phyloP scores from a whole-genome alignment of 2,797 vertebrate species.

The Enteromius afrohamiltoni region DNA sequence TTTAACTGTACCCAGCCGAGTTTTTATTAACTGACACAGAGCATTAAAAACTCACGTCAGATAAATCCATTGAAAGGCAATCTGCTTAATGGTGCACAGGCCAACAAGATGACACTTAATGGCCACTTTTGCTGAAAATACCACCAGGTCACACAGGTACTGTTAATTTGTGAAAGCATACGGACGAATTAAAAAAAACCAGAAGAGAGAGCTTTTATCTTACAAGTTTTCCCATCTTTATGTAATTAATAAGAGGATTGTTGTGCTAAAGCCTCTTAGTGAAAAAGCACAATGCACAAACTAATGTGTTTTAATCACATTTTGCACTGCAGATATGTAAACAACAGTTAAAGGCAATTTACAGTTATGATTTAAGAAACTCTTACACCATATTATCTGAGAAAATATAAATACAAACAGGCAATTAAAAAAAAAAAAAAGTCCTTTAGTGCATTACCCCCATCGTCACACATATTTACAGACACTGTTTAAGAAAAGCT shows the following conservation, averaged over 20 bases:
- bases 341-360: conserved; percentile 57
- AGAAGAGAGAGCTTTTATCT: conserved; percentile 12
- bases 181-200: conserved; percentile 24
- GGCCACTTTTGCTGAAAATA: conserved; percentile 34
- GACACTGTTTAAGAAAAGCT: conserved; percentile 68
- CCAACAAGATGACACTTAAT: conserved; percentile 40
- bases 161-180: conserved; percentile 19
- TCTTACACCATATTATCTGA: conserved; percentile 39
- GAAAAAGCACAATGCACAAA: conserved; percentile 53
- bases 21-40: conserved; percentile 44
- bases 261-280: conserved; percentile 41
- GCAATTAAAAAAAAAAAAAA: conserved; percentile 64
- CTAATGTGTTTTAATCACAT: conserved; percentile 55
- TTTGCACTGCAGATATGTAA: conserved; percentile 58
- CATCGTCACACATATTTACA: conserved; percentile 64
- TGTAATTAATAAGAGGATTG: conserved; percentile 34
- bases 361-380: conserved; percentile 56
- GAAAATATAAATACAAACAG: conserved; percentile 66
- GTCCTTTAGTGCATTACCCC: conserved; percentile 24
- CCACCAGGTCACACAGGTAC: conserved; percentile 11
- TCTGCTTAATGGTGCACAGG: conserved; percentile 23
- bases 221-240: conserved; percentile 16
- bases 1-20: conserved; percentile 16
- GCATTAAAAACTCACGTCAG: conserved; percentile 41
- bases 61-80: conserved; percentile 34